Evolutionary conservation across 1,140 invertebrate genomes (phyloP).

Genomic region (Aleiodes sp.): DNA sequence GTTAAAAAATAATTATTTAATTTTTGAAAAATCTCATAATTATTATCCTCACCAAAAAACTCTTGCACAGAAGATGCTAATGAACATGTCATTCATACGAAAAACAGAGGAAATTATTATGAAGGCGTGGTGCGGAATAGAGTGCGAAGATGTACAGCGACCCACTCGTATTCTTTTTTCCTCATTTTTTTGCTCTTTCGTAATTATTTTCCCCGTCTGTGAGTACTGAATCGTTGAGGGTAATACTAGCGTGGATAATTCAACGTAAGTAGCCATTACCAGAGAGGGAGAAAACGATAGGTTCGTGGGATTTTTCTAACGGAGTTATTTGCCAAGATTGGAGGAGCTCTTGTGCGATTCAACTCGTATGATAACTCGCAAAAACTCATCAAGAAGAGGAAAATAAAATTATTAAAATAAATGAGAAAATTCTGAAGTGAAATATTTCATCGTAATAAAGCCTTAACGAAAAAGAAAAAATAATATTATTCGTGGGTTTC

Average conservation of each 20-base stretch:
- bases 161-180: not conserved
- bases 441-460: no score
- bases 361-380: not conserved
- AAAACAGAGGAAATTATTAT: not conserved
- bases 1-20: no score
- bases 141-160: not conserved
- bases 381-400: not conserved
- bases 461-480: no score
- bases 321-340: constrained; percentile 16
- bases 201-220: not conserved
- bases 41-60: no score
- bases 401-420: no score
- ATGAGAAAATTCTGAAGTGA: no score
- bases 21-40: no score
- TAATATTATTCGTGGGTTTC: no score
- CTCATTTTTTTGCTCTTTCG: not conserved
- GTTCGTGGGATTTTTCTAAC: constrained; percentile 28
- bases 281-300: constrained; percentile 28
- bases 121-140: not conserved
- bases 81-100: no score
- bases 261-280: constrained; percentile 45
- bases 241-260: constrained; percentile 42
- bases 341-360: not conserved
- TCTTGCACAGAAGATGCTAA: no score
- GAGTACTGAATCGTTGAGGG: constrained; percentile 6